phyloP scores from a whole-genome alignment of 2,113 vertebrate genomes.

The Nipponia nippon region DNA sequence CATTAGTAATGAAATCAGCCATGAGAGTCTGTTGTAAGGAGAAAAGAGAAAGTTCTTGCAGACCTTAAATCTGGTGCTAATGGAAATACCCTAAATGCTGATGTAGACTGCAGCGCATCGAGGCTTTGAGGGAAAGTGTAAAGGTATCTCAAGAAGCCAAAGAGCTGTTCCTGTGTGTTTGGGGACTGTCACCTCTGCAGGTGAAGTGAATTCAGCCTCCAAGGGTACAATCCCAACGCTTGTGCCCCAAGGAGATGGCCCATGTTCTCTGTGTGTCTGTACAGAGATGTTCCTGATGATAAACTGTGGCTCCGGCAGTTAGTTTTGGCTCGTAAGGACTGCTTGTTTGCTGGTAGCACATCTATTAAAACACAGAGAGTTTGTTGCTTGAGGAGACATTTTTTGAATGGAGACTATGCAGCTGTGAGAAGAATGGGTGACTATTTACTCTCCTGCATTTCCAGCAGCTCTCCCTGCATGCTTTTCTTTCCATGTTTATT shows the following conservation, averaged over 20 bases:
- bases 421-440: neutral
- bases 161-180: neutral
- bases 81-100: neutral
- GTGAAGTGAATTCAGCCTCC: neutral
- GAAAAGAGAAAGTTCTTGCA: neutral
- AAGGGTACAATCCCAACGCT: accelerated
- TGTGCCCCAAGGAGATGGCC: neutral
- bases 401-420: neutral
- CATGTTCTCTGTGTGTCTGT: accelerated
- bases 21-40: neutral
- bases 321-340: neutral
- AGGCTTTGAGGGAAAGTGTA: neutral
- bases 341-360: neutral
- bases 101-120: accelerated
- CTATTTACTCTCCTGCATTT: neutral
- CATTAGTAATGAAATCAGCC: neutral
- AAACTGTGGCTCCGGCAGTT: neutral
- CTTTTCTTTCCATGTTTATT: neutral
- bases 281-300: neutral
- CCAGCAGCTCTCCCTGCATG: neutral
- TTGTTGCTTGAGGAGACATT: neutral
- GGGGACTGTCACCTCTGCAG: neutral
- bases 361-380: neutral
- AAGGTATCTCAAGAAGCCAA: neutral
- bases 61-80: neutral